Evolutionary conservation across 2,113 vertebrate species (phyloP).

Genomic region (Pseudopipra pipra): DNA sequence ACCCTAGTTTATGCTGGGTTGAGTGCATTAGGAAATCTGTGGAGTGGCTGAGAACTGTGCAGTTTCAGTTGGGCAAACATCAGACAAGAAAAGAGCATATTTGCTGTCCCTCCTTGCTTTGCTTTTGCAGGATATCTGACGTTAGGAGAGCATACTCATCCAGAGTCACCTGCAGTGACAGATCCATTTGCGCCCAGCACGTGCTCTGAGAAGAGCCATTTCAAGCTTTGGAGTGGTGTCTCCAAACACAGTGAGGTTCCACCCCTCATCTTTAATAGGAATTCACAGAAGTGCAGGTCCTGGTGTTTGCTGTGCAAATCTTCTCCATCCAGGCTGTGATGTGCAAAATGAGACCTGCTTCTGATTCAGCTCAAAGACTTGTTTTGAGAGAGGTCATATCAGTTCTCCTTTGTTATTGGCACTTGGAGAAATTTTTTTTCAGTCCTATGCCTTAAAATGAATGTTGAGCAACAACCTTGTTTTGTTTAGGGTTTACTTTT

Average conservation of each 20-base stretch:
- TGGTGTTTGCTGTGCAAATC: background rate
- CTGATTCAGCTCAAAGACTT: background rate
- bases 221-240: background rate
- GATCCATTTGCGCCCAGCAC: background rate
- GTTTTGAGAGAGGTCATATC: background rate
- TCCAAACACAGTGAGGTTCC: background rate
- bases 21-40: background rate
- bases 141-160: background rate
- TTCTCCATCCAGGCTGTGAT: background rate
- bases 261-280: background rate
- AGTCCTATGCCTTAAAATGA: background rate
- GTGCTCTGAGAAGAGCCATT: background rate
- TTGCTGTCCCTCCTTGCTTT: background rate
- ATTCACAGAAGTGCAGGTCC: background rate
- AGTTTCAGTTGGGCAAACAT: background rate
- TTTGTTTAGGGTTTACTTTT: background rate
- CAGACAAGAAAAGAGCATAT: background rate
- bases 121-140: background rate
- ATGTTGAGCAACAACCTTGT: background rate
- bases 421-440: background rate
- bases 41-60: background rate
- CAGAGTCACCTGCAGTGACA: background rate
- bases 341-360: background rate
- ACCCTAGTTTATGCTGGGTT: background rate
- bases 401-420: background rate